A percentile compares a stretch with the other conserved stretches of the same genome.
These are phyloP conservation scores for Pterostichus niger DNA, from an alignment of 2,888 invertebrate species.

Conservation along the genomic window DNA sequence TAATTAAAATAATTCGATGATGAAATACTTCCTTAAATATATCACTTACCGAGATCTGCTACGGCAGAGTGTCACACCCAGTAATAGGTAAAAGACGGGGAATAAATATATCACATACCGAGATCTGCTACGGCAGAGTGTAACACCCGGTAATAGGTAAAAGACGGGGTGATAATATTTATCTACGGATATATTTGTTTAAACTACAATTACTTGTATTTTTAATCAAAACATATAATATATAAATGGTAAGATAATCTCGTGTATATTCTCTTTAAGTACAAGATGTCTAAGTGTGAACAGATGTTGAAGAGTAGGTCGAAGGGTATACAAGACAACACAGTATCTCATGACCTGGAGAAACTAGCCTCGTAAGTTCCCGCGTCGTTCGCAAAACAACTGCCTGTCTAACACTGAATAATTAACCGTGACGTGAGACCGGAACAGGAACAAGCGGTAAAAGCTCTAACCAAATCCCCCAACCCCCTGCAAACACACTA, in stretches of 20 bases:
- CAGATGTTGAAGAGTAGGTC: slow-evolving; percentile 3
- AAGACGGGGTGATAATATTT: no score
- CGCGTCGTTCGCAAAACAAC: slow-evolving; percentile 40
- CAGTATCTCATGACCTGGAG: slow-evolving; percentile 19
- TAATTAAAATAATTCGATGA: no score
- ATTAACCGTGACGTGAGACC: slow-evolving; percentile 46
- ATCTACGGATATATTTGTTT: no score
- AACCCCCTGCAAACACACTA: background rate
- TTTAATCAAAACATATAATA: background rate
- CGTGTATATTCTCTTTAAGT: background rate
- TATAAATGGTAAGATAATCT: background rate
- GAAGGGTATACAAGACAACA: background rate
- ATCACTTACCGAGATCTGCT: no score
- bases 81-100: no score
- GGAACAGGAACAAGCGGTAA: slow-evolving; percentile 36
- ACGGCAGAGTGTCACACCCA: no score
- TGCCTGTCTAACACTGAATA: slow-evolving; percentile 57
- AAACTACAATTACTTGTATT: no score
- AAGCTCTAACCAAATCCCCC: background rate
- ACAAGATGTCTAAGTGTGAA: background rate
- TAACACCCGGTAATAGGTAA: no score
- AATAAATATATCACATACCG: no score
- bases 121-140: no score
- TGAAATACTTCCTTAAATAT: no score
- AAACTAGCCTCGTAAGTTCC: slow-evolving; percentile 20